Evolutionary conservation across 1,140 invertebrate genomes (phyloP), one percentile per base, ranked within the genome.

Genomic region (Heliconius eleuchia): DNA sequence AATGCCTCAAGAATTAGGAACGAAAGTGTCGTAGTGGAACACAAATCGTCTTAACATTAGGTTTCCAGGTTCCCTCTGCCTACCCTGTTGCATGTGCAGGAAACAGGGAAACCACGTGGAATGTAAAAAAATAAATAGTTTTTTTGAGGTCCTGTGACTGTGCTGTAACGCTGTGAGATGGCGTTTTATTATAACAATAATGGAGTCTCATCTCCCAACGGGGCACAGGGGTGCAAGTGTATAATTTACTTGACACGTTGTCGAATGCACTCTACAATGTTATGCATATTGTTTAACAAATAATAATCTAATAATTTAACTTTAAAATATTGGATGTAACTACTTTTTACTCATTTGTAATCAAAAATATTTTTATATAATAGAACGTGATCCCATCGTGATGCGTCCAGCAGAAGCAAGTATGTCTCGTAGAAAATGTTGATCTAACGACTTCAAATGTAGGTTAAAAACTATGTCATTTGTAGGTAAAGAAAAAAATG

Each of bases 161-260:
- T 90, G 85, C 89, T 77, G 55, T 86, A 83, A 86, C 86, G 85
- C 81, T 86, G 80, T 85, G 89, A 91, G 89, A 92, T 92, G 91
- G 86, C 88, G 89, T 94, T 94, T 93, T 94, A 92, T 92, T 92
- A 93, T 92, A 94, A 93, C 91, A 93, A 94, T 90, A 93, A 94
- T 90, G 89, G 90, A 77, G 82, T 88, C 84, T 85, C 87, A 85
- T 78, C 80, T 88, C 84, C 86, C 87, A 85, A 77, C 79, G 85
- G 88, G 85, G 84, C 79, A 73, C 79, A 71, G 76, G 84, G 84
- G 86, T 66, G 89, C 88, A 88, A 91, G 89, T 91, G 90, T 92
- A 88, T 91, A 89, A 92, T 91, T 87, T 89, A 88, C 84, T 90
- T 89, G 90, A 91, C 91, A 91, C 90, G 91, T 89, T 92, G 88